These are phyloP conservation scores for Speoplatyrhinus poulsoni DNA, from an alignment of 2,113 vertebrate species.

Conservation along the genomic window DNA sequence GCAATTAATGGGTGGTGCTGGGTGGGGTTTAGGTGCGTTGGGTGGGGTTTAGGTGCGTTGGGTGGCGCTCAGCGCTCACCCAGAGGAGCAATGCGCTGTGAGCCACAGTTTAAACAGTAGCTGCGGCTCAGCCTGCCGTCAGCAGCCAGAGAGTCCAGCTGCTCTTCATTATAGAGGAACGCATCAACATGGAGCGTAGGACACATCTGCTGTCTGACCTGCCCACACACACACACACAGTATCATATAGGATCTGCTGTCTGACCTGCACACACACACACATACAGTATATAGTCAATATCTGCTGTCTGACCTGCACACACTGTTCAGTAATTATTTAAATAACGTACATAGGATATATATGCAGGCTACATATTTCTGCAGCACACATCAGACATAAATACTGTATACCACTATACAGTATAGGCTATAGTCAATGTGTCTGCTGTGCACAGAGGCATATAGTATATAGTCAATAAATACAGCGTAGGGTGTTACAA, in stretches of 20 bases:
- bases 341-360: no score
- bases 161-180: slow-evolving; percentile 92
- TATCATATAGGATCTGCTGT: neutral
- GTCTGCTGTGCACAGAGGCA: no score
- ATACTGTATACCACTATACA: no score
- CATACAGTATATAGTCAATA: no score
- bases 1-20: neutral
- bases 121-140: slow-evolving; percentile 87
- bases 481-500: no score
- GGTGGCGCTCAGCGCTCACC: slow-evolving; percentile 69
- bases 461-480: no score
- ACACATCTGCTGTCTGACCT: slow-evolving; percentile 79
- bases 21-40: no score
- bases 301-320: no score
- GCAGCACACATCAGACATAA: no score
- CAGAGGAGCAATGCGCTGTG: slow-evolving; percentile 81
- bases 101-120: slow-evolving; percentile 87
- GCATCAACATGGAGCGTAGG: slow-evolving; percentile 86
- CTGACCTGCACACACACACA: neutral
- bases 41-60: neutral
- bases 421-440: no score
- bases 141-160: slow-evolving; percentile 87
- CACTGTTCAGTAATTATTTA: no score
- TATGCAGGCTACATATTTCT: no score
- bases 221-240: slow-evolving; percentile 13